phyloP scores from a whole-genome alignment of 2,113 vertebrate genomes.

The Hiodon tergisus region DNA sequence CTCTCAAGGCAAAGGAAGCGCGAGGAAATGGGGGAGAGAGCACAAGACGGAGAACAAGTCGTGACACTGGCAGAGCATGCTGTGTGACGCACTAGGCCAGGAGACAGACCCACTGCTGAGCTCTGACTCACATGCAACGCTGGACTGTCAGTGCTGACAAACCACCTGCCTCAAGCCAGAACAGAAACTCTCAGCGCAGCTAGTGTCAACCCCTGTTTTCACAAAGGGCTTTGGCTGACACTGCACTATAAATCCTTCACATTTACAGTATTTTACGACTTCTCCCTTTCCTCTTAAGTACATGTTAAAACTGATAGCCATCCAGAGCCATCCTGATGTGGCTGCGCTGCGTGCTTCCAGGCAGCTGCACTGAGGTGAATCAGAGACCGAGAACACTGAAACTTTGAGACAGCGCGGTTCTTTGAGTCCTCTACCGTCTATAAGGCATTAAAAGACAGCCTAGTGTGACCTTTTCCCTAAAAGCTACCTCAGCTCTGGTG shows the following conservation, averaged over 20 bases:
- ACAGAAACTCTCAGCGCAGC: constrained; percentile 36
- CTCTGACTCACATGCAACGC: constrained; percentile 15
- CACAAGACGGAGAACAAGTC: constrained; percentile 6
- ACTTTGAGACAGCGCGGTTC: too few species aligned
- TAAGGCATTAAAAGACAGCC: too few species aligned
- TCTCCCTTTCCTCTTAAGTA: not conserved
- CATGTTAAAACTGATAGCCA: not conserved
- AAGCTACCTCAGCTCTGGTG: too few species aligned
- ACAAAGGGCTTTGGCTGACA: not conserved
- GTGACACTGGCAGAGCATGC: constrained; percentile 1
- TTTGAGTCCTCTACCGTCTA: too few species aligned
- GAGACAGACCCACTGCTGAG: not conserved
- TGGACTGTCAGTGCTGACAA: constrained; percentile 12
- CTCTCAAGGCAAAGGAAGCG: constrained; percentile 11
- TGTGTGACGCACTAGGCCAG: constrained; percentile 15
- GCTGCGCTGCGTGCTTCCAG: not conserved
- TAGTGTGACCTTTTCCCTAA: too few species aligned
- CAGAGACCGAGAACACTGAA: too few species aligned
- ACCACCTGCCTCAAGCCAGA: constrained; percentile 12
- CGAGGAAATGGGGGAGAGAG: not conserved
- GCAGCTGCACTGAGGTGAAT: not conserved
- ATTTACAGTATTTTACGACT: not conserved
- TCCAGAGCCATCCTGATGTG: not conserved
- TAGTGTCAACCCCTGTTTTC: constrained; percentile 47
- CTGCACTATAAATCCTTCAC: not conserved